These are phyloP conservation scores for Drosophila paucipuncta DNA, from an alignment of 2,888 invertebrate species.

Conservation along the genomic window DNA sequence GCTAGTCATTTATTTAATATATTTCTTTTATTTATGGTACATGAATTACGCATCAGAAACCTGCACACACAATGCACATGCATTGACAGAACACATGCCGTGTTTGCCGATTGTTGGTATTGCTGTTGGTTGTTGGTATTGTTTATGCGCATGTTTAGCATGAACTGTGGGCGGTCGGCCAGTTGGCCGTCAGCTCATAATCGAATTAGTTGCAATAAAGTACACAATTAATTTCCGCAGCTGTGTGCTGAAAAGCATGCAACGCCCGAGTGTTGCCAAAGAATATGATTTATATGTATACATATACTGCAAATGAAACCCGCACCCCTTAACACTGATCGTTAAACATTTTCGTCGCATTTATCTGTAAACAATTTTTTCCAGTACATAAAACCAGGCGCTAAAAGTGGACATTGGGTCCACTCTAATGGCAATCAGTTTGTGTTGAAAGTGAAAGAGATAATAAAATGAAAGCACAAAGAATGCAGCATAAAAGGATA, in stretches of 20 bases:
- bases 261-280: constrained; percentile 17
- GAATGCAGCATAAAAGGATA: constrained; percentile 67
- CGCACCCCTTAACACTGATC: constrained; percentile 6
- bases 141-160: constrained; percentile 37
- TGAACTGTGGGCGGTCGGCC: constrained; percentile 38
- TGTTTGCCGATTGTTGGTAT: constrained; percentile 4
- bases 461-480: constrained; percentile 66
- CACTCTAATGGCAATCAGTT: constrained; percentile 48
- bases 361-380: constrained; percentile 33
- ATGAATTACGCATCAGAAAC: constrained; percentile 46
- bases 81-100: constrained; percentile 34
- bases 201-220: constrained; percentile 79
- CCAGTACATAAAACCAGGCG: constrained; percentile 62
- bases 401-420: constrained; percentile 13
- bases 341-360: constrained; percentile 26
- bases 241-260: constrained; percentile 45
- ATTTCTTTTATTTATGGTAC: constrained; percentile 5
- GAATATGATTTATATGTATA: constrained; percentile 42
- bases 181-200: constrained; percentile 52
- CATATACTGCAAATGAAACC: constrained; percentile 19
- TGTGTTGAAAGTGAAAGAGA: constrained; percentile 49
- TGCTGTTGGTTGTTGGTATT: constrained; percentile 8
- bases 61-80: constrained; percentile 21
- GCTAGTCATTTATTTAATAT: constrained; percentile 23
- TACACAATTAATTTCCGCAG: constrained; percentile 78